Conservation (phyloP, 2,113 vertebrate species). For the Cyprinodon tularosa region DNA sequence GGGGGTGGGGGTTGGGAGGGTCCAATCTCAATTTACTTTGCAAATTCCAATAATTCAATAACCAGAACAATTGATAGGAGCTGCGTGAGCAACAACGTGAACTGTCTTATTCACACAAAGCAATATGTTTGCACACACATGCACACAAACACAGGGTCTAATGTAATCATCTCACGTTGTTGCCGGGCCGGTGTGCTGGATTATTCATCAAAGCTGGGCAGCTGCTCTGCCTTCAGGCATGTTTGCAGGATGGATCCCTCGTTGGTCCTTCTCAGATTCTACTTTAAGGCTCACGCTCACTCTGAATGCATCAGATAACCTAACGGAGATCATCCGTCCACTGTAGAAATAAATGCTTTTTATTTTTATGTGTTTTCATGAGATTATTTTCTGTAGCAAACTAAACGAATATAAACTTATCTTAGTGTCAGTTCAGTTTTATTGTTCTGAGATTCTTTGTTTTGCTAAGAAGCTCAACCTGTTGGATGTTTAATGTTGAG, state of each 20-base stretch:
- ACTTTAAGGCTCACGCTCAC: background rate
- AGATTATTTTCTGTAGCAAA: background rate
- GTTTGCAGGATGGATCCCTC: constrained; percentile 29
- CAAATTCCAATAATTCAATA: constrained; percentile 27
- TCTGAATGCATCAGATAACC: constrained; percentile 15
- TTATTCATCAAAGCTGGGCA: constrained; percentile 58
- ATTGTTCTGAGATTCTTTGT: background rate
- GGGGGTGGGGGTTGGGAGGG: background rate
- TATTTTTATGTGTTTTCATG: background rate
- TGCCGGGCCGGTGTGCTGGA: constrained; percentile 30
- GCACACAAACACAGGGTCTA: background rate
- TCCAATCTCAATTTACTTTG: constrained; percentile 5
- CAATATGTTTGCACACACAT: background rate
- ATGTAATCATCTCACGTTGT: constrained; percentile 22
- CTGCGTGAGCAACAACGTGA: background rate
- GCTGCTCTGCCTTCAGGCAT: constrained; percentile 37
- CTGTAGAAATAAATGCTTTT: constrained; percentile 11
- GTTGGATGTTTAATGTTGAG: background rate
- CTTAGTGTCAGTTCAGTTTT: background rate
- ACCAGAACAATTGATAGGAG: constrained; percentile 19
- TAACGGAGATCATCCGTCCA: constrained; percentile 5
- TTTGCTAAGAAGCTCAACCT: background rate
- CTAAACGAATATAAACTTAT: background rate
- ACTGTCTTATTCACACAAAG: background rate
- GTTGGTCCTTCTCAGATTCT: constrained; percentile 6